Percentiles rank a stretch among this genome's conserved stretches.
Conservation (phyloP, 2,888 invertebrate species). For the Antitype chi region DNA sequence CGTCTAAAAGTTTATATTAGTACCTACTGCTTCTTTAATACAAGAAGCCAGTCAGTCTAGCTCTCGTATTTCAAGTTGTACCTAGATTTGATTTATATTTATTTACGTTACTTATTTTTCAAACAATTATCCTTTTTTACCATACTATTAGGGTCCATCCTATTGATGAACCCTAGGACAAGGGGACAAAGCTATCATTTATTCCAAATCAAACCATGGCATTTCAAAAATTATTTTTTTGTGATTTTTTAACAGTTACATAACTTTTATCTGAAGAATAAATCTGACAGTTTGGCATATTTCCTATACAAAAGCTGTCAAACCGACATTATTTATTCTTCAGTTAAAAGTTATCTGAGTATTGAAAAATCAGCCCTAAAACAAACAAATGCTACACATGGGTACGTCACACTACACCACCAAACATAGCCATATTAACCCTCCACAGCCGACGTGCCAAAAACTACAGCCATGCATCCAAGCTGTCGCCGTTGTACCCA, state of each 20-base stretch:
- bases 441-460: slow-evolving; percentile 45
- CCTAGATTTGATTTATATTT: background rate
- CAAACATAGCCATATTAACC: slow-evolving; percentile 37
- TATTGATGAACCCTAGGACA: no score
- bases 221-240: no score
- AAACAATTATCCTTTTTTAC: background rate
- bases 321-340: no score
- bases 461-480: slow-evolving; percentile 59
- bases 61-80: background rate
- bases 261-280: no score
- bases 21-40: background rate
- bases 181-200: no score
- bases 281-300: background rate
- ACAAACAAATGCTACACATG: background rate
- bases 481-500: slow-evolving; percentile 56
- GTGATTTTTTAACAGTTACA: no score
- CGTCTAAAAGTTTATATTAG: background rate
- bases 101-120: background rate
- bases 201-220: background rate
- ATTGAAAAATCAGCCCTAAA: no score
- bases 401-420: background rate
- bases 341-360: no score
- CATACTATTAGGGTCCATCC: no score
- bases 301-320: no score
- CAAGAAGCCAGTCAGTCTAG: no score